Conservation (phyloP, 2,113 vertebrate species). For the Hippotragus niger region DNA sequence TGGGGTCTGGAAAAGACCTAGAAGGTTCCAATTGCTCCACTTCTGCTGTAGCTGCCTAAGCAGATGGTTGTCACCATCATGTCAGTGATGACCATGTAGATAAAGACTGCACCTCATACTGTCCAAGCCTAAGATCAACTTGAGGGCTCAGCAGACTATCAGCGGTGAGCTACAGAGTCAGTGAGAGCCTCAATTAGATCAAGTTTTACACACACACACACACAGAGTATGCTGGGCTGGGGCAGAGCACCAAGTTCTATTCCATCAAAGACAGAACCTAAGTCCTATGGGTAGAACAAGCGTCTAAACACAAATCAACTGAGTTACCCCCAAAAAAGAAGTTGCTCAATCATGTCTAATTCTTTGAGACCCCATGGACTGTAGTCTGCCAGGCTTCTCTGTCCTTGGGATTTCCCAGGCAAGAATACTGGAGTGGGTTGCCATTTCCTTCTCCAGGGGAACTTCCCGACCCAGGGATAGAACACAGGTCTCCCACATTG, state of each 20-base stretch:
- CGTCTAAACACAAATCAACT: not conserved
- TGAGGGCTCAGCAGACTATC: not conserved
- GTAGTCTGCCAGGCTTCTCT: not conserved
- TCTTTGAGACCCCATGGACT: not conserved
- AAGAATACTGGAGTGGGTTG: not conserved
- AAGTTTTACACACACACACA: not conserved
- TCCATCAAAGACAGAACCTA: not conserved
- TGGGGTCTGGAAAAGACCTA: not conserved
- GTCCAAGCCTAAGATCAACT: not conserved
- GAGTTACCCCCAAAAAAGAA: not conserved
- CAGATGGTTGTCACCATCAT: not conserved
- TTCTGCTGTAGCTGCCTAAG: not conserved
- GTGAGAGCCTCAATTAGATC: not conserved
- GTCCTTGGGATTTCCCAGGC: not conserved
- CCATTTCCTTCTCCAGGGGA: not conserved
- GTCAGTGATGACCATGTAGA: not conserved
- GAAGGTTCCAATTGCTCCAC: not conserved
- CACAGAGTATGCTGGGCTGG: too few species aligned
- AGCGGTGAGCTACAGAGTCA: not conserved
- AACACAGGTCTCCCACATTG: rapidly evolving
- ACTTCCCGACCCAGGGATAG: not conserved
- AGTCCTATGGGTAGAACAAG: not conserved
- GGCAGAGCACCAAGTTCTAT: not conserved
- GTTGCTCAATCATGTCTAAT: not conserved
- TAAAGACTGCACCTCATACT: not conserved